phyloP scores from a whole-genome alignment of 2,797 vertebrate species.

The Acipenser ruthenus region DNA sequence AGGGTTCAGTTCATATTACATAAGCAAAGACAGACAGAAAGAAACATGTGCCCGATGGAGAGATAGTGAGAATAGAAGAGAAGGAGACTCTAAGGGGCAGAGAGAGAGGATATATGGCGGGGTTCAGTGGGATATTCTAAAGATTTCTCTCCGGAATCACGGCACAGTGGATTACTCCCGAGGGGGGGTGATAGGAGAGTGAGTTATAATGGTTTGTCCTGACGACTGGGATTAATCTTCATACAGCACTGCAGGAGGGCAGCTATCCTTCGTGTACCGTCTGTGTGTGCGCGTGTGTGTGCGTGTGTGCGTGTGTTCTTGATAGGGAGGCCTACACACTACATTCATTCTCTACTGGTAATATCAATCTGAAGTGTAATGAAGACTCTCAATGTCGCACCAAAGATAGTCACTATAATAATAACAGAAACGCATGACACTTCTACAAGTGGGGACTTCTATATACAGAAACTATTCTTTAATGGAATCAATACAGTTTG shows the following conservation, averaged over 20 bases:
- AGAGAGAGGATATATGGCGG: not conserved
- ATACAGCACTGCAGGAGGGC: conserved; percentile 16
- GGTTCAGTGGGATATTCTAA: not conserved
- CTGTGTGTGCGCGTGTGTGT: conserved; percentile 1
- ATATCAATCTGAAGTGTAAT: too few species aligned
- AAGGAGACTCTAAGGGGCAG: not conserved
- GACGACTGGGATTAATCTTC: conserved; percentile 26
- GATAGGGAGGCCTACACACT: conserved; percentile 17
- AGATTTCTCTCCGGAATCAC: not conserved
- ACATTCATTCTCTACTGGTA: too few species aligned
- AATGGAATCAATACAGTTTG: too few species aligned
- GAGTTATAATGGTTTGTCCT: conserved; percentile 6
- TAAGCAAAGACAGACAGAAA: too few species aligned
- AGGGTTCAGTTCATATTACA: too few species aligned
- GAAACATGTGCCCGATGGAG: too few species aligned
- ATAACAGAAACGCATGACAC: too few species aligned
- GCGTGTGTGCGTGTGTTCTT: not conserved
- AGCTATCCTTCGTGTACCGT: conserved; percentile 10
- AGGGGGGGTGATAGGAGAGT: conserved; percentile 2
- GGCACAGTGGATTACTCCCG: not conserved
- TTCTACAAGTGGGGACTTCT: too few species aligned
- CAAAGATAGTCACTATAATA: too few species aligned
- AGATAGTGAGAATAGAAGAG: not conserved
- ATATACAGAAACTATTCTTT: too few species aligned
- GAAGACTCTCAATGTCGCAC: too few species aligned